Evolutionary conservation across 2,888 invertebrate genomes (phyloP).

Genomic region (Galeruca laticollis): DNA sequence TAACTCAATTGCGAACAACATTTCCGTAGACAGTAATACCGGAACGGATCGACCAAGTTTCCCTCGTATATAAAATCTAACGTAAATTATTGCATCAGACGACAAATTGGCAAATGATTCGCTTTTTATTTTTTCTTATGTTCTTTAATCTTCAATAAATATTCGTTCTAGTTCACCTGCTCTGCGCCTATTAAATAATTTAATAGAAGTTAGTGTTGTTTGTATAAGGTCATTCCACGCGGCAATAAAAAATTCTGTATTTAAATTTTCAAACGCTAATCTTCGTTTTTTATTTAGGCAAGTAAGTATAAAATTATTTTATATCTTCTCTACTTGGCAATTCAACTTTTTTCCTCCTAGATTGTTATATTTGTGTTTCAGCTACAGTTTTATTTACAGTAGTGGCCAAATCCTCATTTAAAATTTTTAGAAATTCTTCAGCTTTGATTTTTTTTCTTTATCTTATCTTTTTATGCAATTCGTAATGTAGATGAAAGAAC

Average conservation of each 20-base stretch:
- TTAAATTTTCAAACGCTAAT: slow-evolving; percentile 9
- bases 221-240: slow-evolving; percentile 18
- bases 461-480: slow-evolving; percentile 35
- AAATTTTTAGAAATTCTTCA: slow-evolving; percentile 33
- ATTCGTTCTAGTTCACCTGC: slow-evolving; percentile 13
- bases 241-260: slow-evolving; percentile 1
- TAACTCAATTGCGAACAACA: slow-evolving; percentile 9
- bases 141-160: slow-evolving; percentile 5
- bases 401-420: slow-evolving; percentile 5
- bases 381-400: slow-evolving; percentile 25
- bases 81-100: slow-evolving; percentile 13
- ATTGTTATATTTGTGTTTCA: slow-evolving; percentile 14
- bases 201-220: slow-evolving; percentile 19
- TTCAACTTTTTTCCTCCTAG: slow-evolving; percentile 10
- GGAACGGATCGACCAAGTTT: slow-evolving; percentile 31
- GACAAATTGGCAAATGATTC: slow-evolving; percentile 21
- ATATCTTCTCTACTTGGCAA: slow-evolving; percentile 34
- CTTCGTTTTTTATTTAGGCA: slow-evolving; percentile 8
- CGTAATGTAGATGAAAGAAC: slow-evolving; percentile 14
- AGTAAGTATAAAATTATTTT: slow-evolving; percentile 19
- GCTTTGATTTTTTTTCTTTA: slow-evolving; percentile 28
- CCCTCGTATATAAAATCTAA: slow-evolving; percentile 31
- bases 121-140: slow-evolving; percentile 17
- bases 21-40: slow-evolving; percentile 7
- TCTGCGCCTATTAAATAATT: slow-evolving; percentile 37